Percentiles rank a stretch among this genome's conserved stretches.
Evolutionary conservation across 2,888 invertebrate genomes (phyloP).

Genomic region (Patella pellucida): DNA sequence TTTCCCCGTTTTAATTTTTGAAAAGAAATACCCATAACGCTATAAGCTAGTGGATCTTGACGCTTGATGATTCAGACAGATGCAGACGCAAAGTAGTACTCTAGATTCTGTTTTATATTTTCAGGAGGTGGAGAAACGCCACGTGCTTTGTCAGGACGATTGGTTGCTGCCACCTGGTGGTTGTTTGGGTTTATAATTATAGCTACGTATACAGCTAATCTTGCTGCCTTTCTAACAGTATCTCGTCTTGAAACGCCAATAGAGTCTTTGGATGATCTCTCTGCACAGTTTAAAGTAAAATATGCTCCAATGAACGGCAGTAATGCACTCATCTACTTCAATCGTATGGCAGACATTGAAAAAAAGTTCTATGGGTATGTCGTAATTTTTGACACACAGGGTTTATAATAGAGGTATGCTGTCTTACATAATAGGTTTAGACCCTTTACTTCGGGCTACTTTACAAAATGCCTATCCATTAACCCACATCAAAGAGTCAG

Average conservation of each 20-base stretch:
- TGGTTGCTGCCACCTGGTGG: conserved; percentile 99
- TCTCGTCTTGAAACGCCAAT: conserved; percentile 93
- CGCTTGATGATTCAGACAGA: no score
- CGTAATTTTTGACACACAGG: background rate
- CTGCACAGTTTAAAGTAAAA: conserved; percentile 95
- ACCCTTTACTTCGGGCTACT: no score
- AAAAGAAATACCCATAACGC: no score
- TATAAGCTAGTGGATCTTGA: no score
- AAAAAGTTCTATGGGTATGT: conserved; percentile 92
- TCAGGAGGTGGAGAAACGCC: conserved; percentile 69
- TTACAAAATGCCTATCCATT: no score
- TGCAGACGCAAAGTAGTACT: no score
- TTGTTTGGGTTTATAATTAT: conserved; percentile 98
- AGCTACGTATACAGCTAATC: conserved; percentile 97
- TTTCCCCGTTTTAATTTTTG: no score
- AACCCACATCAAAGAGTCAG: no score
- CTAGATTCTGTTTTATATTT: background rate
- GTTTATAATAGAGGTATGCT: no score
- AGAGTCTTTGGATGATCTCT: conserved; percentile 91
- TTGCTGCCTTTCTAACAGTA: conserved; percentile 94
- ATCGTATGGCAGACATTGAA: conserved; percentile 96
- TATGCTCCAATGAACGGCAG: conserved; percentile 93
- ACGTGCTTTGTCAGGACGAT: conserved; percentile 92
- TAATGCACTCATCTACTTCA: conserved; percentile 92
- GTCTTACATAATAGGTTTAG: no score